phyloP scores from a whole-genome alignment of 2,888 invertebrate species.

The Watsonalla binaria region DNA sequence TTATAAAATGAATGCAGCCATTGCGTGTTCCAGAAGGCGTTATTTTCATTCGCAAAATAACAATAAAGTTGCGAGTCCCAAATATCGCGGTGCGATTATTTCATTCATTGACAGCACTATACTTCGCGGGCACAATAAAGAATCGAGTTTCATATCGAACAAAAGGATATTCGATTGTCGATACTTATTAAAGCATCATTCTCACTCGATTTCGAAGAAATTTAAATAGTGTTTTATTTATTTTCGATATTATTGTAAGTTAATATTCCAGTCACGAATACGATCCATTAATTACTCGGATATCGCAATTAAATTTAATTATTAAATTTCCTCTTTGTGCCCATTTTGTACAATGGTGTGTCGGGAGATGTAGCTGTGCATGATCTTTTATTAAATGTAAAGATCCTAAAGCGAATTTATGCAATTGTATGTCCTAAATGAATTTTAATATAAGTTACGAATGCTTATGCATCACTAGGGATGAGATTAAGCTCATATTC shows the following conservation, averaged over 20 bases:
- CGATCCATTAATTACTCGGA: constrained; percentile 1
- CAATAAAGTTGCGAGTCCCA: constrained; percentile 11
- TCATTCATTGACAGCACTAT: constrained; percentile 21
- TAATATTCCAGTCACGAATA: constrained; percentile 25
- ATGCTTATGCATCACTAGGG: too few species aligned
- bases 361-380: background rate
- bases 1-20: constrained; percentile 17
- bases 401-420: too few species aligned
- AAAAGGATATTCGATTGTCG: constrained; percentile 43
- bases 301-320: background rate
- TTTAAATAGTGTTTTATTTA: constrained; percentile 7
- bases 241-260: constrained; percentile 13
- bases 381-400: too few species aligned
- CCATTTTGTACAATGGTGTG: background rate
- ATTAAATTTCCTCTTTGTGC: background rate
- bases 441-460: too few species aligned
- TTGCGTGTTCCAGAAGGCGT: background rate
- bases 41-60: constrained; percentile 13
- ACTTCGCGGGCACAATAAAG: constrained; percentile 12
- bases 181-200: constrained; percentile 15
- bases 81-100: constrained; percentile 18
- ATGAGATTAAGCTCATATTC: background rate
- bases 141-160: constrained; percentile 31
- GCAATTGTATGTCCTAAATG: too few species aligned
- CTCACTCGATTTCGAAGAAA: constrained; percentile 15